phyloP scores from a whole-genome alignment of 2,888 invertebrate genomes.

The Lepidonotus clava region DNA sequence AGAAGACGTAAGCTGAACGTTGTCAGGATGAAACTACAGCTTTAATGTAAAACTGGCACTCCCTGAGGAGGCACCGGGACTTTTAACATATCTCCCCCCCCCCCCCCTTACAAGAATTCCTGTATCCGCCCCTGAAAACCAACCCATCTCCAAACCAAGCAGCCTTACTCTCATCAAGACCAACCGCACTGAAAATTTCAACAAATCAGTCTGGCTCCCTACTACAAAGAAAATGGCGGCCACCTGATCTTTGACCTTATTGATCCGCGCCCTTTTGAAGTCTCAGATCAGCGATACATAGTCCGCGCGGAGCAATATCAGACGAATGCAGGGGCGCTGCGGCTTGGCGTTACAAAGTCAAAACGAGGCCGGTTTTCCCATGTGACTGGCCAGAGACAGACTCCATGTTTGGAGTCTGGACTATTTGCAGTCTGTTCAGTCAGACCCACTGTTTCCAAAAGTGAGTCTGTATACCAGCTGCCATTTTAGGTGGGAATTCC shows the following conservation, averaged over 20 bases:
- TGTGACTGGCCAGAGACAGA: too few relatives aligned
- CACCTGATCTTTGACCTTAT: slow-evolving; percentile 12
- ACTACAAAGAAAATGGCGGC: background rate
- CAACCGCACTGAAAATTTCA: background rate
- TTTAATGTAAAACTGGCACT: too few relatives aligned
- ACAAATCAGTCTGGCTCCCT: background rate
- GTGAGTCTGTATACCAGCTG: too few relatives aligned
- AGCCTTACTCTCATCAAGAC: too few relatives aligned
- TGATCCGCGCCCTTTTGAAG: background rate
- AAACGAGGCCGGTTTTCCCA: background rate
- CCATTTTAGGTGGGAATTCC: too few relatives aligned
- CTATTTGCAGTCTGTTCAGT: too few relatives aligned
- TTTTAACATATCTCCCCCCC: background rate
- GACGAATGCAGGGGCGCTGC: background rate
- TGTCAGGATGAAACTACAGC: too few relatives aligned
- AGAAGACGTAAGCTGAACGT: too few relatives aligned
- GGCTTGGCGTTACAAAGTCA: background rate
- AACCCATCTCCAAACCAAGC: too few relatives aligned
- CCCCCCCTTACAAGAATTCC: background rate
- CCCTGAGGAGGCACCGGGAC: too few relatives aligned
- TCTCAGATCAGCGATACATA: slow-evolving; percentile 15
- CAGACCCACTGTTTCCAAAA: too few relatives aligned
- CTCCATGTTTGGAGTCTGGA: too few relatives aligned
- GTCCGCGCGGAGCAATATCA: slow-evolving; percentile 28
- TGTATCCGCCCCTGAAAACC: background rate